Evolutionary conservation across 2,888 invertebrate genomes (phyloP).

Genomic region (Entomobrya multifasciata): DNA sequence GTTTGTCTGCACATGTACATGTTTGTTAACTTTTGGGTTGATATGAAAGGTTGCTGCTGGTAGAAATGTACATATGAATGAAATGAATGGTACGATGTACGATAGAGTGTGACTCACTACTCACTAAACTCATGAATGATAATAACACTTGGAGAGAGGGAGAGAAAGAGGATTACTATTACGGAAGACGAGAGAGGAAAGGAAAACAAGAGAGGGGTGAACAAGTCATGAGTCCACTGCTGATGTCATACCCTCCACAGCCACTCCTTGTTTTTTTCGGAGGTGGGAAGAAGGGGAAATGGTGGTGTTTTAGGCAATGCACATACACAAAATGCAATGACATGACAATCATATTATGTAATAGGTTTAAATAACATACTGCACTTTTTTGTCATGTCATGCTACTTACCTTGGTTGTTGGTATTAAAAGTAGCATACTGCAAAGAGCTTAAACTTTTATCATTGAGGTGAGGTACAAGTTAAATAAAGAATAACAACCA

Average conservation of each 20-base stretch:
- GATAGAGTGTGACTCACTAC: conserved; percentile 22
- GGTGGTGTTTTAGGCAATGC: neutral
- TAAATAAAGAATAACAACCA: neutral
- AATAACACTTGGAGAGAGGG: conserved; percentile 10
- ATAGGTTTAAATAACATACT: neutral
- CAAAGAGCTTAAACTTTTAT: no score
- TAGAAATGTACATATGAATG: conserved; percentile 17
- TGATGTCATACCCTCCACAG: conserved; percentile 31
- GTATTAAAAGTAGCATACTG: neutral
- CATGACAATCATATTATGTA: conserved; percentile 18
- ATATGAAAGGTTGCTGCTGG: no score
- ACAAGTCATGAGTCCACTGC: conserved; percentile 13
- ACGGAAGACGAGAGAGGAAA: neutral
- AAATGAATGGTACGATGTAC: neutral
- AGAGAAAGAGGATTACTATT: conserved; percentile 7
- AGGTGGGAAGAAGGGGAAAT: no score
- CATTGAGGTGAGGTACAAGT: neutral
- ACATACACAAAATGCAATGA: neutral
- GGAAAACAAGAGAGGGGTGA: conserved; percentile 25
- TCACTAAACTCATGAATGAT: conserved; percentile 28
- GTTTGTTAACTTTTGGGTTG: neutral
- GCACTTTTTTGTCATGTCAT: no score
- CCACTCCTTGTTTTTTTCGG: conserved; percentile 24
- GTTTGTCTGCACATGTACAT: neutral
- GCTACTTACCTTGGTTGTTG: no score